Conservation (phyloP, 2,888 invertebrate species). For the Pristionchus entomophagus region DNA sequence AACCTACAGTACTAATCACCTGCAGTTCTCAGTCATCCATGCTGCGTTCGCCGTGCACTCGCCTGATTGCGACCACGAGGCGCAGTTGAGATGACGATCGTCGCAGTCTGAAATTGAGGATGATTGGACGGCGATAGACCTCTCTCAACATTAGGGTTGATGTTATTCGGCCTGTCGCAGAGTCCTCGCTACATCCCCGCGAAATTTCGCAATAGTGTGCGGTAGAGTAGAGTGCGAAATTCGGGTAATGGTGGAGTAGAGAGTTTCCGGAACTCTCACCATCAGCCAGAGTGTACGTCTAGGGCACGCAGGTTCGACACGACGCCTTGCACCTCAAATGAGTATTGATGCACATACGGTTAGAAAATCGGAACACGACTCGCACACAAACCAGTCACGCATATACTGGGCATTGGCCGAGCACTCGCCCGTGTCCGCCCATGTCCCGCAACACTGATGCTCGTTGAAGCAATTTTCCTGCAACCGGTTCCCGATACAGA, state of each 20-base stretch:
- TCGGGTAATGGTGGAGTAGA: no score
- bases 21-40: conserved; percentile 67
- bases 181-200: background rate
- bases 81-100: conserved; percentile 69
- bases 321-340: conserved; percentile 44
- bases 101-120: conserved; percentile 71
- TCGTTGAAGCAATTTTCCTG: conserved; percentile 51
- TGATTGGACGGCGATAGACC: no score
- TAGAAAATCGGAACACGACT: background rate
- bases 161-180: background rate
- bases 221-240: no score
- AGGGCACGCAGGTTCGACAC: conserved; percentile 44
- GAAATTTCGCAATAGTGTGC: no score
- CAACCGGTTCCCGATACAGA: background rate
- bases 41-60: conserved; percentile 68
- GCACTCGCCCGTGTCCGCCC: conserved; percentile 47
- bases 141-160: no score
- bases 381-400: conserved; percentile 41
- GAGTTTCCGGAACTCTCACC: background rate
- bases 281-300: conserved; percentile 14
- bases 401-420: conserved; percentile 46
- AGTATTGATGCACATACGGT: background rate
- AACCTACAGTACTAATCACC: no score
- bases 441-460: conserved; percentile 49
- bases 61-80: conserved; percentile 62